Percentiles rank a stretch among this genome's conserved stretches.
Evolutionary conservation across 2,797 vertebrate genomes (phyloP).

Genomic region (Hybognathus amarus): DNA sequence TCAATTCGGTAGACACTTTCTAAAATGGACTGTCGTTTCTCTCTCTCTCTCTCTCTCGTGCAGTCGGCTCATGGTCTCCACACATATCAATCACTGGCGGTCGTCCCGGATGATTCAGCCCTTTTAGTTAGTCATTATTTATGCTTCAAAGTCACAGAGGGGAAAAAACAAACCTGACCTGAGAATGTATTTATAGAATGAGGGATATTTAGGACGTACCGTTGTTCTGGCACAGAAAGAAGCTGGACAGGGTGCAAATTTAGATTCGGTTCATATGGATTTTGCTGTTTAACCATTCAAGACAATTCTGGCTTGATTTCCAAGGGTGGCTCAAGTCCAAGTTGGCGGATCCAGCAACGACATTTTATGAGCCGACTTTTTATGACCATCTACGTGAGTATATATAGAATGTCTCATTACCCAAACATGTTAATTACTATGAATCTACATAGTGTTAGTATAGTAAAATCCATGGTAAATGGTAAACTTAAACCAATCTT

Average conservation of each 20-base stretch:
- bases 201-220: constrained; percentile 21
- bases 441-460: not conserved
- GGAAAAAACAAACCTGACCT: constrained; percentile 59
- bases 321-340: not conserved
- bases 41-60: constrained; percentile 81
- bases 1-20: constrained; percentile 91
- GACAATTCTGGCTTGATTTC: constrained; percentile 5
- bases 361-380: not conserved
- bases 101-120: constrained; percentile 81
- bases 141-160: constrained; percentile 60
- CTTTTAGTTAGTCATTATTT: constrained; percentile 84
- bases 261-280: constrained; percentile 29
- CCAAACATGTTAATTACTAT: not conserved
- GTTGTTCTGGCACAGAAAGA: constrained; percentile 1
- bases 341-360: not conserved
- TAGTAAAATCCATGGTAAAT: not conserved
- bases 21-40: constrained; percentile 89
- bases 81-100: constrained; percentile 77
- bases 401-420: not conserved
- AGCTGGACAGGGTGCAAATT: constrained; percentile 25
- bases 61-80: constrained; percentile 70
- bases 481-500: too few relatives aligned
- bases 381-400: not conserved
- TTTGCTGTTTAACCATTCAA: constrained; percentile 1
- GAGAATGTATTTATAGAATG: constrained; percentile 60